phyloP scores from a whole-genome alignment of 2,888 invertebrate genomes.

The Nesidiocoris tenuis region DNA sequence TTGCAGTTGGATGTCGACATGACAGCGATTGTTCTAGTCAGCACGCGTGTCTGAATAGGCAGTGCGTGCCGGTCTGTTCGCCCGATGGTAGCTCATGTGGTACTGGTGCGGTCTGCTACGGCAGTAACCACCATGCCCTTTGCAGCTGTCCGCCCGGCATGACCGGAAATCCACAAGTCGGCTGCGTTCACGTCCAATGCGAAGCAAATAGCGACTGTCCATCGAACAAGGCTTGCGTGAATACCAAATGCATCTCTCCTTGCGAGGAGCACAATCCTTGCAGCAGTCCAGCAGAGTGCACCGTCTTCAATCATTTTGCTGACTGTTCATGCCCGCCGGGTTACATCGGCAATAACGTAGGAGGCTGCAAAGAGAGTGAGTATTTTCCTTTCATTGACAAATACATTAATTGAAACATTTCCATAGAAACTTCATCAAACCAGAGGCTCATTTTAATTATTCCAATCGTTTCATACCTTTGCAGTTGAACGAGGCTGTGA shows the following conservation, averaged over 20 bases:
- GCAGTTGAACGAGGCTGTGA: conserved; percentile 65
- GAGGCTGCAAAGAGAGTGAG: conserved; percentile 62
- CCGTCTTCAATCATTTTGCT: conserved; percentile 71
- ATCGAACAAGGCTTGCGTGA: conserved; percentile 74
- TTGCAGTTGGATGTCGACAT: conserved; percentile 63
- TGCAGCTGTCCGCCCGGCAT: conserved; percentile 82
- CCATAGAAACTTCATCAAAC: too few species aligned
- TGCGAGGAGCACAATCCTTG: conserved; percentile 70
- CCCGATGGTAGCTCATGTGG: conserved; percentile 72
- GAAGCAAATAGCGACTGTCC: conserved; percentile 79
- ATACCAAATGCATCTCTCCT: conserved; percentile 75
- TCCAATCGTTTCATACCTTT: too few species aligned
- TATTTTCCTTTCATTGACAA: conserved; percentile 2
- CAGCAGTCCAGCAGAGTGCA: conserved; percentile 71
- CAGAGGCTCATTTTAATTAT: too few species aligned
- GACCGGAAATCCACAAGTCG: conserved; percentile 75
- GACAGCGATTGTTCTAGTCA: conserved; percentile 78
- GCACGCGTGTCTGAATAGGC: conserved; percentile 78
- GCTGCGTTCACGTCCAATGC: conserved; percentile 80
- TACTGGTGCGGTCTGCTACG: conserved; percentile 74
- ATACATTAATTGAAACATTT: too few species aligned
- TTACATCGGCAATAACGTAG: conserved; percentile 64
- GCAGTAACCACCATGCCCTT: conserved; percentile 74
- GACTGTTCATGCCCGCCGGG: conserved; percentile 82
- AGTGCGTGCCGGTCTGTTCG: conserved; percentile 78